These are phyloP conservation scores for Cuniculus paca DNA, from an alignment of 2,797 vertebrate genomes.

Conservation along the genomic window DNA sequence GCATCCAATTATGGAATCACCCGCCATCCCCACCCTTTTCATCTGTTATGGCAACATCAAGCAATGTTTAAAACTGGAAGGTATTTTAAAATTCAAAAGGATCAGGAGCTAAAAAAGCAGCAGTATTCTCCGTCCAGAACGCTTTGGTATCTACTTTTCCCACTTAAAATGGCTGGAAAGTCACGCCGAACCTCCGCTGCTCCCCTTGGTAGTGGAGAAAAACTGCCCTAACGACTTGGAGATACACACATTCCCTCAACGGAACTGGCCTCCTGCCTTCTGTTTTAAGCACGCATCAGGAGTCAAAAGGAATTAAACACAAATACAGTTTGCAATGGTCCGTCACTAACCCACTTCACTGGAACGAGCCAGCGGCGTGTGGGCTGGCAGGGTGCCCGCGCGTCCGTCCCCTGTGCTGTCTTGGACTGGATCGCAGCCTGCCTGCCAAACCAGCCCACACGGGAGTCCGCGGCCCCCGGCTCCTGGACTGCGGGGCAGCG, in stretches of 20 bases:
- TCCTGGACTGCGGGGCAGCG: background rate
- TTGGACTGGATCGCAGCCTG: conserved; percentile 18
- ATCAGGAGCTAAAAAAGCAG: conserved; percentile 42
- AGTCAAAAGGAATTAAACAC: conserved; percentile 68
- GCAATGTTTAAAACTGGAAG: background rate
- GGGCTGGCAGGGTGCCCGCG: conserved; percentile 56
- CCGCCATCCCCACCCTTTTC: background rate
- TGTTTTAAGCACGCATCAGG: conserved; percentile 62
- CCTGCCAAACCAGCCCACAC: background rate
- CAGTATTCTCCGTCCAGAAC: background rate
- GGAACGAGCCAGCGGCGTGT: background rate
- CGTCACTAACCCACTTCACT: conserved; percentile 48
- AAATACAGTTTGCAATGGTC: conserved; percentile 64
- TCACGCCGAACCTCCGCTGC: conserved; percentile 4
- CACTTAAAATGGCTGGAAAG: conserved; percentile 59
- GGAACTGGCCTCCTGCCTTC: conserved; percentile 57
- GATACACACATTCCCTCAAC: background rate
- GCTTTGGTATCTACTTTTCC: conserved; percentile 17
- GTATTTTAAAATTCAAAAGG: conserved; percentile 60
- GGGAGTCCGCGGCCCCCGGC: background rate
- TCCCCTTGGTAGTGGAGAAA: conserved; percentile 58
- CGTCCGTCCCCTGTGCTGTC: background rate
- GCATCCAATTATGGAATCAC: background rate
- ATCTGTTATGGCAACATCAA: conserved; percentile 5
- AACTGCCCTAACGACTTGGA: conserved; percentile 31